Evolutionary conservation across 2,888 invertebrate species (phyloP).

Genomic region (Argyresthia goedartella): DNA sequence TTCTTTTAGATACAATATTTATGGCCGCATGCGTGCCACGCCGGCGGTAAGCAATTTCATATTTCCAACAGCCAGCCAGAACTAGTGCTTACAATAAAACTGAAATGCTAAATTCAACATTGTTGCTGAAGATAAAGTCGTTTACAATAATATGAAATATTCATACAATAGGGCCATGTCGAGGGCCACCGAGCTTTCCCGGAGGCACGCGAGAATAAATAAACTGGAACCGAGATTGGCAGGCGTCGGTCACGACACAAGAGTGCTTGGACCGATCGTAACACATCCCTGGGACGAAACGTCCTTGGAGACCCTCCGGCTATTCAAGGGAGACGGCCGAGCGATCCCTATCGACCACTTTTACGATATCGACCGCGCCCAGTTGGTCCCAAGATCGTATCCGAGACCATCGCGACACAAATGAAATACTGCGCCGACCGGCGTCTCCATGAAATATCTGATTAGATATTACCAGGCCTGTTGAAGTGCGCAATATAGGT

Average conservation of each 20-base stretch:
- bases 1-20: constrained; percentile 1
- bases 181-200: constrained; percentile 28
- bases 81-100: constrained; percentile 42
- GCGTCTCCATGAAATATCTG: constrained; percentile 47
- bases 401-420: constrained; percentile 39
- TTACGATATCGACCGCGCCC: constrained; percentile 40
- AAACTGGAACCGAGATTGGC: constrained; percentile 25
- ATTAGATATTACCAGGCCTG: constrained; percentile 30
- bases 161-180: constrained; percentile 47
- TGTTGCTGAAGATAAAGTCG: constrained; percentile 48
- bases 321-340: constrained; percentile 18
- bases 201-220: constrained; percentile 28
- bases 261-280: constrained; percentile 2
- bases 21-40: neutral
- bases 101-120: constrained; percentile 46
- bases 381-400: constrained; percentile 44
- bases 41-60: constrained; percentile 5
- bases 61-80: constrained; percentile 3
- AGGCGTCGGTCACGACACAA: constrained; percentile 22
- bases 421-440: constrained; percentile 40
- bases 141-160: constrained; percentile 65
- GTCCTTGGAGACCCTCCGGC: constrained; percentile 19
- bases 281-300: constrained; percentile 23
- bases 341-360: constrained; percentile 35
- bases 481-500: no score